Conservation (phyloP, 2,113 vertebrate species). For the Aspiorhynchus laticeps region DNA sequence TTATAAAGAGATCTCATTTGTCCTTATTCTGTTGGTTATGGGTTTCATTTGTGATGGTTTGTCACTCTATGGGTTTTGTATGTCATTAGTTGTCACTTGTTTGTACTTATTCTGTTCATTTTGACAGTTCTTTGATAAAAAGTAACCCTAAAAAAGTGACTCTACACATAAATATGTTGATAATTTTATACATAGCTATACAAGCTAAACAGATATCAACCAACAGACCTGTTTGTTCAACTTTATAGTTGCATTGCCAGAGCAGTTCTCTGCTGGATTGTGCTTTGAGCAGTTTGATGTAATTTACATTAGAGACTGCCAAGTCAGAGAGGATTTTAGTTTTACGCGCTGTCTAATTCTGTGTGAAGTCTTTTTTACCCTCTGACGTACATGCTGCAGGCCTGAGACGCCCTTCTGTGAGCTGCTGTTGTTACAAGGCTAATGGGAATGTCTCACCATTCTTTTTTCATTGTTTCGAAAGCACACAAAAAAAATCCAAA, state of each 20-base stretch:
- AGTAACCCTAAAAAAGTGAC: background rate
- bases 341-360: constrained; percentile 11
- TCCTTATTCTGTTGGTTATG: background rate
- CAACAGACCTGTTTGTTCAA: background rate
- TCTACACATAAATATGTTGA: background rate
- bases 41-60: background rate
- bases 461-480: constrained; percentile 11
- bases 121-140: background rate
- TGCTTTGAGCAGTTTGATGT: constrained; percentile 41
- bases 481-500: background rate
- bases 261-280: background rate
- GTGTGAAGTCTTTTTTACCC: background rate
- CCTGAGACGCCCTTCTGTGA: constrained; percentile 25
- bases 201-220: background rate
- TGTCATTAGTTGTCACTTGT: background rate
- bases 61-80: background rate
- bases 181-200: background rate
- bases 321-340: constrained; percentile 45
- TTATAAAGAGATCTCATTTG: background rate
- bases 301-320: constrained; percentile 33
- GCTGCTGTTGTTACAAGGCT: background rate
- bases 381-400: constrained; percentile 11
- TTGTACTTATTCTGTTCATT: background rate
- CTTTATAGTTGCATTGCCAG: background rate
- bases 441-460: constrained; percentile 41